phyloP scores from a whole-genome alignment of 2,797 vertebrate species.

The Epinephelus malabaricus region DNA sequence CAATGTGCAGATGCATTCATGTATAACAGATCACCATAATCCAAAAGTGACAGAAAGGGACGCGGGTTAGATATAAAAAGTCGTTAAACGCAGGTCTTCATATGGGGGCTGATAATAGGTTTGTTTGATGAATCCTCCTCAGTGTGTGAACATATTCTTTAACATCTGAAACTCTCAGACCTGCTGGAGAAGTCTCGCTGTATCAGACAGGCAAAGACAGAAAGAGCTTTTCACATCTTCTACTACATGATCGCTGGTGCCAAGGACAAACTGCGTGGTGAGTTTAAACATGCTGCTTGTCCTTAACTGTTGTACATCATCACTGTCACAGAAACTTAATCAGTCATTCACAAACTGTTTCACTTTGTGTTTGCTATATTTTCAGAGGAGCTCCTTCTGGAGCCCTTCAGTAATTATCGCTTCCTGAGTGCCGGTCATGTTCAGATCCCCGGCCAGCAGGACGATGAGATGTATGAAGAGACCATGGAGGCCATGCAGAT shows the following conservation, averaged over 20 bases:
- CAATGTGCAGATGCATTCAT: too few species aligned
- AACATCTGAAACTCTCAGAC: constrained; percentile 84
- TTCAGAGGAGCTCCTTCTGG: constrained; percentile 93
- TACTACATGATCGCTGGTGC: constrained; percentile 96
- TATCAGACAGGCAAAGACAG: constrained; percentile 95
- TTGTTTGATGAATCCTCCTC: neutral
- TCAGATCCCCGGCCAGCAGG: constrained; percentile 91
- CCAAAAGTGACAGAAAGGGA: neutral
- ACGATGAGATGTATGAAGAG: constrained; percentile 95
- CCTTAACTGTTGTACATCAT: neutral
- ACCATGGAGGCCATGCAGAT: constrained; percentile 97
- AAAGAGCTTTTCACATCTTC: constrained; percentile 97
- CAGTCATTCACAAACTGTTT: neutral
- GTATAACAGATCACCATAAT: too few species aligned
- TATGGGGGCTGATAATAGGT: neutral
- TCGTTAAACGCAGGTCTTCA: neutral
- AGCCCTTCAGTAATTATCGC: constrained; percentile 92
- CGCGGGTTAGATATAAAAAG: neutral
- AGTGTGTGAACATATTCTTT: constrained; percentile 60
- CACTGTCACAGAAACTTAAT: too few species aligned
- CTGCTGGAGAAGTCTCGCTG: constrained; percentile 97
- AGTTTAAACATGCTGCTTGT: neutral
- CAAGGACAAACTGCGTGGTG: constrained; percentile 87
- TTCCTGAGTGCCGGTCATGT: constrained; percentile 93
- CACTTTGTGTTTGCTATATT: constrained; percentile 36